phyloP scores from a whole-genome alignment of 2,113 vertebrate species.

The Anhinga anhinga region DNA sequence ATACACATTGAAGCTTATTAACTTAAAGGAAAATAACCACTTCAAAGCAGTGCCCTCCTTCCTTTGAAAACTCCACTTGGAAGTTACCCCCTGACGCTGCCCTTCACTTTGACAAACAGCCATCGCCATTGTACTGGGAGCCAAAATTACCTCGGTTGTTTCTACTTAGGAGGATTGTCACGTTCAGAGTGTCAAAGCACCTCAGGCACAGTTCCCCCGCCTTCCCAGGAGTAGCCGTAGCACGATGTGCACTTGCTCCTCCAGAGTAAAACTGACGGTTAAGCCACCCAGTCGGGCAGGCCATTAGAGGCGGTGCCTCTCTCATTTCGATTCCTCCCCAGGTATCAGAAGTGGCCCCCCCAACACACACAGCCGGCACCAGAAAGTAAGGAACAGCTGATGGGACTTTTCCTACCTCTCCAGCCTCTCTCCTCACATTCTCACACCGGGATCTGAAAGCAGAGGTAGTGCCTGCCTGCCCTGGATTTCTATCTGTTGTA shows the following conservation, averaged over 20 bases:
- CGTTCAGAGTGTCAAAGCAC: not conserved
- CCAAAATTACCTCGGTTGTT: not conserved
- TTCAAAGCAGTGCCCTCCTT: not conserved
- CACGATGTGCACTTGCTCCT: not conserved
- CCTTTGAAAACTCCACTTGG: not conserved
- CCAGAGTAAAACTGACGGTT: not conserved
- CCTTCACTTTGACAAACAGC: not conserved
- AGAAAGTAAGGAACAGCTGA: not conserved
- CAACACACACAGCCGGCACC: not conserved
- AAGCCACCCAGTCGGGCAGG: not conserved
- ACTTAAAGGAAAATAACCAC: not conserved
- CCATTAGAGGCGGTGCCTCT: not conserved
- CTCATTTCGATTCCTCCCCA: not conserved
- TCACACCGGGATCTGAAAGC: not conserved
- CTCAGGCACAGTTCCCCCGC: not conserved
- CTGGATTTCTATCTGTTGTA: not conserved
- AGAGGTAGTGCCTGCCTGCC: not conserved
- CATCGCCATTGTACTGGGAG: not conserved
- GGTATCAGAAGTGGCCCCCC: not conserved
- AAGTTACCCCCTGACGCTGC: not conserved
- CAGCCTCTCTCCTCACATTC: not conserved
- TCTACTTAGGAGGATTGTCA: not conserved
- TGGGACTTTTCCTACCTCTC: not conserved
- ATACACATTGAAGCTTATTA: not conserved
- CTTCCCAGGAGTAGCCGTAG: not conserved